phyloP scores from a whole-genome alignment of 2,797 vertebrate species.

The Poeciliopsis turneri region DNA sequence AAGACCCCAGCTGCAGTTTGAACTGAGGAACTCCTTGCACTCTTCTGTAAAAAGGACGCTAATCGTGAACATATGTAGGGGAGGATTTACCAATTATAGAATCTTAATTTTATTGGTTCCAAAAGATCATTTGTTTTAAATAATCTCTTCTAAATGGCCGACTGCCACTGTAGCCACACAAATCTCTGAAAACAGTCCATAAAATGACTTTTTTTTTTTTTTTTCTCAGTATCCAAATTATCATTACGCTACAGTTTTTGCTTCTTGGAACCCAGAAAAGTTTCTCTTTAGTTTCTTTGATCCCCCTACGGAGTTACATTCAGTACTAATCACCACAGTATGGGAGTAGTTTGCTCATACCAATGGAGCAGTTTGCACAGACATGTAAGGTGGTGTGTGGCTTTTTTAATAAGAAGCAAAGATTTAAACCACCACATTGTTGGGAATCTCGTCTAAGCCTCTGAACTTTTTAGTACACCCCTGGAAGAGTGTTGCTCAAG shows the following conservation, averaged over 20 bases:
- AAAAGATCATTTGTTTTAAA: constrained; percentile 1
- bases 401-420: not conserved
- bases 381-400: not conserved
- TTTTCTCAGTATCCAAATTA: not conserved
- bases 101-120: not conserved
- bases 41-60: not conserved
- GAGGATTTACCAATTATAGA: constrained; percentile 7
- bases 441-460: not conserved
- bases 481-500: not conserved
- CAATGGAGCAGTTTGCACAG: not conserved
- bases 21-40: not conserved
- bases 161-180: not conserved
- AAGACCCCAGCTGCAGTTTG: not conserved
- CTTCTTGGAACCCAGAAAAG: not conserved
- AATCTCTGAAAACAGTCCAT: not conserved
- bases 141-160: not conserved
- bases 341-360: not conserved
- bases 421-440: not conserved
- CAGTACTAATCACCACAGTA: not conserved
- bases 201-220: not conserved
- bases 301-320: not conserved
- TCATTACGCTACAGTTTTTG: not conserved
- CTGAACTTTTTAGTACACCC: not conserved
- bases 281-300: not conserved
- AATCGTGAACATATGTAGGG: not conserved